Base-by-base conservation (phyloP, 2,888 invertebrate genomes). In the Caenorhabditis zanzibari region DNA sequence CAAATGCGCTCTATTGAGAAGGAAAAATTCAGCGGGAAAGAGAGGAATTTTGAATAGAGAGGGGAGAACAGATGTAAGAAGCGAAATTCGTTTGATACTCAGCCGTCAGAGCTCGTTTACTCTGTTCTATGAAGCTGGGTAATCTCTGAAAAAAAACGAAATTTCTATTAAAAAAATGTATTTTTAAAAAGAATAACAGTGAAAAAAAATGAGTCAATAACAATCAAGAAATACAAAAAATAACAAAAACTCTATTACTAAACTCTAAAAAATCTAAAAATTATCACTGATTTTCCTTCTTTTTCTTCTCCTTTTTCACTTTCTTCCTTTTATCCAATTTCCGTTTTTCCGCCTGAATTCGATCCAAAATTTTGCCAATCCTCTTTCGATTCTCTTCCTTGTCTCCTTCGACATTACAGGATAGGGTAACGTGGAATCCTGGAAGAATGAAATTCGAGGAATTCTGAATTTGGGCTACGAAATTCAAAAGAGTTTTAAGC, bases 341-440 rank as follows among this genome's bases (percentile, higher is more conserved):
- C 19, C 81, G 24, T 41, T 63, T 76, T 12, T 84, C 76, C 32
- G 84, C 73, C 49, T 84, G 84, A 52, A 84, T 63, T 22, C 41
- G 38, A 49, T 84, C 84, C 12, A 84, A 44, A 69, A 84, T 81
- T 58, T 84, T 84, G 28, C 79, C 79, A 19, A 84, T 84, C 24
- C 44, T 73, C 47, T 81, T 81, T 10, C 84, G 73, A 63, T 84
- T 84, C 19, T 77, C 81, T 10, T 81, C 84, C 32, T 66, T 72
- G 47, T 81, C 74, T 0, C 84, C 86, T 61, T 69, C 72, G 14
- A 88, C 52, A 10, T 22, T 56, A n/a, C 81, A 56, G n/a, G 80
- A 54, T 6, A 88, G 41, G 14, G 86, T 86, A 0, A 86, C 82
- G 58, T 88, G 87, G 54, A 88, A 88, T 6, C 88, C 88, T 81